Evolutionary conservation across 2,888 invertebrate species (phyloP).

Genomic region (Calliopum simillimum): DNA sequence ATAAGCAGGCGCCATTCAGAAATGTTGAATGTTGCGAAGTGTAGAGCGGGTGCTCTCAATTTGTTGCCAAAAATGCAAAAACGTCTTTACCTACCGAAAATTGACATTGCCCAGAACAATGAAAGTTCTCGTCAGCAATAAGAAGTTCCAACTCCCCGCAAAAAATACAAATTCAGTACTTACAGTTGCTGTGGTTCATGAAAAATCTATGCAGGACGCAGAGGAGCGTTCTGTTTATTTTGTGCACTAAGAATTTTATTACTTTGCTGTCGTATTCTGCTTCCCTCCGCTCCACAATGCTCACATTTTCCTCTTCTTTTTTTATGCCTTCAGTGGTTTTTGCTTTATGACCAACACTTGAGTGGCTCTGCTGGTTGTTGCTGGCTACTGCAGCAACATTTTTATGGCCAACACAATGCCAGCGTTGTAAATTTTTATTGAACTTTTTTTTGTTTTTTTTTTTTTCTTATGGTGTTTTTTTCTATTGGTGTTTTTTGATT

Average conservation of each 20-base stretch:
- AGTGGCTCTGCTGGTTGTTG: slow-evolving; percentile 47
- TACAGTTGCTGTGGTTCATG: background rate
- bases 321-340: background rate
- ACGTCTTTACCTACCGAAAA: no score
- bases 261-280: background rate
- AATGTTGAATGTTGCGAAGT: no score
- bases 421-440: slow-evolving; percentile 25
- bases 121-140: no score
- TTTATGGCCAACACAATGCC: slow-evolving; percentile 35
- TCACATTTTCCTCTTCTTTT: background rate
- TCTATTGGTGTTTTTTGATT: no score
- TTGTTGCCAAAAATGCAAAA: no score
- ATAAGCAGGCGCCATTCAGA: no score
- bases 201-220: background rate
- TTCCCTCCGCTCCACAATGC: background rate
- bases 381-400: slow-evolving; percentile 11
- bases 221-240: no score
- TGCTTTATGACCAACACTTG: slow-evolving; percentile 59
- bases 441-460: slow-evolving; percentile 4
- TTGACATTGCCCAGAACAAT: no score
- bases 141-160: no score
- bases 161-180: no score
- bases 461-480: background rate
- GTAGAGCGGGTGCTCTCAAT: no score
- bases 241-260: slow-evolving; percentile 10